A percentile compares a stretch with the other conserved stretches of the same genome.
These are phyloP conservation scores for Siniperca knerii DNA, from an alignment of 2,113 vertebrate genomes.

Conservation along the genomic window DNA sequence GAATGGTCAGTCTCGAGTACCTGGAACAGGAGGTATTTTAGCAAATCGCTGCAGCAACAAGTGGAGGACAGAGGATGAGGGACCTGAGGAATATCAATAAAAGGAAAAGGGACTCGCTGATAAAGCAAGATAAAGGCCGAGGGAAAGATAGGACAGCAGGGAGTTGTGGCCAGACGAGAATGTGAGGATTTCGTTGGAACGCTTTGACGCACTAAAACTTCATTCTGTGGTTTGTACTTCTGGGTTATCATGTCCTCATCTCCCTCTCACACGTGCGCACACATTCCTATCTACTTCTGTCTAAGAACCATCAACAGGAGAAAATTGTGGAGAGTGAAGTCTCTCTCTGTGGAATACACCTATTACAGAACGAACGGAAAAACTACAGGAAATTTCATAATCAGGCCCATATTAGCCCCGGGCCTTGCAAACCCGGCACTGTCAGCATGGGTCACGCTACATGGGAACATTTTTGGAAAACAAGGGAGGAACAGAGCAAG, in stretches of 20 bases:
- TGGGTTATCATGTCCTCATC: constrained; percentile 74
- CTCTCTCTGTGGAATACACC: constrained; percentile 63
- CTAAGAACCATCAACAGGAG: constrained; percentile 45
- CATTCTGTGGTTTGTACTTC: constrained; percentile 59
- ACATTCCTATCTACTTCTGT: constrained; percentile 51
- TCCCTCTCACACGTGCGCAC: constrained; percentile 33
- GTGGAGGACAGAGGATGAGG: constrained; percentile 29
- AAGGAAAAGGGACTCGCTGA: constrained; percentile 39
- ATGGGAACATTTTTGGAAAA: constrained; percentile 61
- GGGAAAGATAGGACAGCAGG: constrained; percentile 39
- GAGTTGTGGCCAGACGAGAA: constrained; percentile 54
- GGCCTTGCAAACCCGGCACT: constrained; percentile 32
- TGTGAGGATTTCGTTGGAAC: constrained; percentile 60
- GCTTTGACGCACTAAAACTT: constrained; percentile 55
- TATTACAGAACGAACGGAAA: constrained; percentile 59
- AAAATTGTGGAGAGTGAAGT: constrained; percentile 32
- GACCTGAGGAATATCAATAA: constrained; percentile 45
- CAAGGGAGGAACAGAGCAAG: constrained; percentile 47
- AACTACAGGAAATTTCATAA: constrained; percentile 80
- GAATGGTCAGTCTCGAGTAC: constrained; percentile 54
- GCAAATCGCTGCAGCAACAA: constrained; percentile 10
- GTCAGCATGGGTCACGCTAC: constrained; percentile 58
- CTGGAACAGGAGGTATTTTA: constrained; percentile 43
- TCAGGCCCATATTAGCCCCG: constrained; percentile 62
- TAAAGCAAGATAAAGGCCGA: constrained; percentile 59